Conservation (phyloP, 2,113 vertebrate species). For the Phasianus colchicus region DNA sequence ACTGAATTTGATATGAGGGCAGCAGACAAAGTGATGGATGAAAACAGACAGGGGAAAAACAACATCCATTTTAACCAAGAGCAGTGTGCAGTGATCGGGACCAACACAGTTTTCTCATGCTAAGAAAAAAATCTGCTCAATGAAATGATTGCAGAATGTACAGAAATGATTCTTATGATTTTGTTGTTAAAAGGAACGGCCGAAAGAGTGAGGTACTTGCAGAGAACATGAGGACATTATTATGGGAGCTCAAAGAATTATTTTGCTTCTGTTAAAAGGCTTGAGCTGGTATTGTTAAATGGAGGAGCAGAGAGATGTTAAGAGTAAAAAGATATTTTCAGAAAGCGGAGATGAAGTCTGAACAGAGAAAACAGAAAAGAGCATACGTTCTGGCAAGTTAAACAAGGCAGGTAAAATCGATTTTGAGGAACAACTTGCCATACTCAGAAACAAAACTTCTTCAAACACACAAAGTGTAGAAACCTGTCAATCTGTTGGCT, state of each 20-base stretch:
- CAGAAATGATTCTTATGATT: background rate
- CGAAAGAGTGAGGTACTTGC: background rate
- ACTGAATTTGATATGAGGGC: background rate
- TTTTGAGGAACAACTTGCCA: slow-evolving; percentile 11
- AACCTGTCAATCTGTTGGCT: slow-evolving; percentile 18
- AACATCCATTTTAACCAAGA: background rate
- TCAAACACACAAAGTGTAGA: background rate
- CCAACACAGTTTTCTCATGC: background rate
- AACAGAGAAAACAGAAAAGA: slow-evolving; percentile 21
- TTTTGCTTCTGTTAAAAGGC: background rate
- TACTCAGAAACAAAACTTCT: slow-evolving; percentile 17
- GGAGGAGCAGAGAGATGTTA: background rate
- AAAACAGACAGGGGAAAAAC: background rate
- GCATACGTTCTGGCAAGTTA: background rate
- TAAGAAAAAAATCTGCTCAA: background rate
- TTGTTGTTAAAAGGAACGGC: background rate
- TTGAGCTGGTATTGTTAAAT: background rate
- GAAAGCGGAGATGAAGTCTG: slow-evolving; percentile 28
- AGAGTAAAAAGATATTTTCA: background rate
- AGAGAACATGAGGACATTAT: background rate
- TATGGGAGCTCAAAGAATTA: background rate
- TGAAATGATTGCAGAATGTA: background rate
- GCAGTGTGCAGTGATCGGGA: no score
- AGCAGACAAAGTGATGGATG: background rate
- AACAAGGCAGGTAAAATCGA: slow-evolving; percentile 38